Evolutionary conservation across 2,888 invertebrate genomes (phyloP), one percentile per base, ranked within the genome.

Genomic region (Chirona hameri): DNA sequence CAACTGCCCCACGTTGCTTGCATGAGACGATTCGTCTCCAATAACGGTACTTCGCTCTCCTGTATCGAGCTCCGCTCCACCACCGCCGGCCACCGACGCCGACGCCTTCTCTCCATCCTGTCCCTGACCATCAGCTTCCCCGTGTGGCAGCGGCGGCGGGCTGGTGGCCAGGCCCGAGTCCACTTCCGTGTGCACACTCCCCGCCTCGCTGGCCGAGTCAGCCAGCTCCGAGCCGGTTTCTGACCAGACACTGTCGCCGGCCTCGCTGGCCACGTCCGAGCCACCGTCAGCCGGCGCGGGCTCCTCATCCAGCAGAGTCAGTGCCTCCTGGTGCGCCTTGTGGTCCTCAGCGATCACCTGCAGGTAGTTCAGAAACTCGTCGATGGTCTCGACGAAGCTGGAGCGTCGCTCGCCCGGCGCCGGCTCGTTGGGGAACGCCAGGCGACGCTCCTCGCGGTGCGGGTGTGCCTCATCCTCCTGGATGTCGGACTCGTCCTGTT

Each of bases 291-390:
- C n/a, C n/a, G 18, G 14, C 39, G 5, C 3, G 9, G 31, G 24
- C 24, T 76, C 76, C 39, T 46, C 24, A 24, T 76, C 46, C 76
- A 76, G 76, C 39, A 76, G 21, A 5, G 9, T 2, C 39, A 76
- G 21, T 24, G 76, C 76, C 31, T 76, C 76, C 46, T 76, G 46
- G 24, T 76, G 76, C 76, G 76, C 76, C 76, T 76, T 76, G 76
- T 76, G 76, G 46, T 76, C 76, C 46, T 76, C 76, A 5, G 76
- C 46, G 5, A 76, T 46, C 2, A 24, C 76, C 24, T 76, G 46
- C 7, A 76, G 76, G 21, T 76, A 46, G 46, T 46, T 24, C 24
- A 76, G 46, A 12, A 76, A 76, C 24, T 76, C 76, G 24, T 76
- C 76, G 21, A 76, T 76, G 24, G 76, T 24, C 0, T 76, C 76